These are phyloP conservation scores for Muscina levida DNA, from an alignment of 2,888 invertebrate genomes.

Conservation along the genomic window DNA sequence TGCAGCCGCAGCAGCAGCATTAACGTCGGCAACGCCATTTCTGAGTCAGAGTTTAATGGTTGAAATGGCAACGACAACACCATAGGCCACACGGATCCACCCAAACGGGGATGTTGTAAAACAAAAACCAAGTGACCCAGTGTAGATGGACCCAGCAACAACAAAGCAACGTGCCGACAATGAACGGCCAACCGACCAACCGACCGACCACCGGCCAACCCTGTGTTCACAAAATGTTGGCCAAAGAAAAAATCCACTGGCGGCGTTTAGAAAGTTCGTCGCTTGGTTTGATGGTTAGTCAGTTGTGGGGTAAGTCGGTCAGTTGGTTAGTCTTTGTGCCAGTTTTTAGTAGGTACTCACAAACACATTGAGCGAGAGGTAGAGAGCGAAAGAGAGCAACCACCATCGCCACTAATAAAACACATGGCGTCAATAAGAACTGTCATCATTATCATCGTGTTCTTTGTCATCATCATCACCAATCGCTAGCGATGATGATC, in stretches of 20 bases:
- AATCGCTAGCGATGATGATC: too few species aligned
- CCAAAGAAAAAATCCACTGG: too few species aligned
- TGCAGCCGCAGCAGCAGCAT: conserved; percentile 7
- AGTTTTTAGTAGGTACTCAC: conserved; percentile 22
- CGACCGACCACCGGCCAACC: background rate
- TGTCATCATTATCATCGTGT: conserved; percentile 21
- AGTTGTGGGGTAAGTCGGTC: background rate
- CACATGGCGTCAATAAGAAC: conserved; percentile 52
- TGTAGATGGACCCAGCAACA: background rate
- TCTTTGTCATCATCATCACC: background rate
- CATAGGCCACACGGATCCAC: background rate
- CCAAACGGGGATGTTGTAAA: background rate
- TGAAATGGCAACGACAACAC: conserved; percentile 31
- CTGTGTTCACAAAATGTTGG: too few species aligned
- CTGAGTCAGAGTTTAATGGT: conserved; percentile 32
- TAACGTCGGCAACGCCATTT: conserved; percentile 31
- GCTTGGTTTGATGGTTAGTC: background rate
- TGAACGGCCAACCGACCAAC: background rate
- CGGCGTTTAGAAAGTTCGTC: background rate
- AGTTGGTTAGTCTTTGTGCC: conserved; percentile 11
- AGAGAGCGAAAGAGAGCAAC: background rate
- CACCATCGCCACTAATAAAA: conserved; percentile 22
- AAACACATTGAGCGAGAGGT: too few species aligned
- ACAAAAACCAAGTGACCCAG: conserved; percentile 28
- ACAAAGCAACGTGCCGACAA: background rate